A percentile compares a stretch with the other conserved stretches of the same genome.
Conservation (phyloP, 1,140 invertebrate genomes). For the Ceratitis capitata region DNA sequence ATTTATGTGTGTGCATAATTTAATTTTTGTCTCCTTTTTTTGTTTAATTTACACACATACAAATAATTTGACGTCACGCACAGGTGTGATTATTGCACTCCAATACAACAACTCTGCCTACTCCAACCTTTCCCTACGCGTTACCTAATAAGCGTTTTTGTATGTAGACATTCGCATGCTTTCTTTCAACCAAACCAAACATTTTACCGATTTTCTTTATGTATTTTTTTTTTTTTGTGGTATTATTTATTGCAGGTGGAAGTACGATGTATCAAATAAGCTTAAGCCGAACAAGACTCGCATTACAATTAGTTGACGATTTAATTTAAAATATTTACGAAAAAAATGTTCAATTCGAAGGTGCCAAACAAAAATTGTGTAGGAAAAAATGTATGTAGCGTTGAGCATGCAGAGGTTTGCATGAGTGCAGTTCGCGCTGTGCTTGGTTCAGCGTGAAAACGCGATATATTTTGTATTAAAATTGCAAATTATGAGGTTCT, state of each 20-base stretch:
- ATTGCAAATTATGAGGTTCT: not conserved
- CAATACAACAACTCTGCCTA: not conserved
- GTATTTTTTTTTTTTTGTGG: too few relatives aligned
- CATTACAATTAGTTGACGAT: conserved; percentile 28
- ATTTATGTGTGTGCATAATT: not conserved
- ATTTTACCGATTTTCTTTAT: too few relatives aligned
- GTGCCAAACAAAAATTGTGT: not conserved
- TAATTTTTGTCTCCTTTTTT: not conserved
- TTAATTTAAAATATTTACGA: conserved; percentile 19
- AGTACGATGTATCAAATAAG: conserved; percentile 27
- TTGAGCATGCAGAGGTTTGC: not conserved
- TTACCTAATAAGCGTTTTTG: too few relatives aligned
- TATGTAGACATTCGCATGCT: too few relatives aligned
- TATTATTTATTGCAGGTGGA: conserved; percentile 29
- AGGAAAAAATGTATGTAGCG: not conserved
- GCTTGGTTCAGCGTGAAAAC: not conserved
- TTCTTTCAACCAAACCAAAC: conserved; percentile 6
- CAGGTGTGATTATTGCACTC: conserved; percentile 8
- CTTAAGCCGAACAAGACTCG: not conserved
- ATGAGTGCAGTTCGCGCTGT: not conserved
- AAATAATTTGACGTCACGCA: not conserved
- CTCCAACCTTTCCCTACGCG: too few relatives aligned
- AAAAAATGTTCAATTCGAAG: not conserved
- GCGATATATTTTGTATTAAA: not conserved
- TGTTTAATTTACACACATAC: not conserved